phyloP scores from a whole-genome alignment of 2,113 vertebrate genomes.

The Megaceryle torquata region DNA sequence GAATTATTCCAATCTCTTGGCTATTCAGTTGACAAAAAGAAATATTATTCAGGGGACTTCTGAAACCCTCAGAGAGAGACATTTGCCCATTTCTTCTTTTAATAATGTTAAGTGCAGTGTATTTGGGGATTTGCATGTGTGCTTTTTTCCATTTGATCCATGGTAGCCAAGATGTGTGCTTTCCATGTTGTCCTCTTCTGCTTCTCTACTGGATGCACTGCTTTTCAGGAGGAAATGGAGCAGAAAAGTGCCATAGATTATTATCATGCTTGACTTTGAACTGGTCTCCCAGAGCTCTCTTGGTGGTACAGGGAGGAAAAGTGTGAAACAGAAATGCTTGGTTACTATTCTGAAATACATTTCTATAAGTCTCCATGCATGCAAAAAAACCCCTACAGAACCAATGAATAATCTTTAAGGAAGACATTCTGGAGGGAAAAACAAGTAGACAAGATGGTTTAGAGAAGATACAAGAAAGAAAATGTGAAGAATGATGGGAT shows the following conservation, averaged over 20 bases:
- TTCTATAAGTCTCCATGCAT: neutral
- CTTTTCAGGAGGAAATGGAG: neutral
- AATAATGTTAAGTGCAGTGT: neutral
- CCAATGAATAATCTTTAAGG: neutral
- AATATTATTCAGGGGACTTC: neutral
- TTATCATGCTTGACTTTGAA: neutral
- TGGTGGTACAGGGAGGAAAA: neutral
- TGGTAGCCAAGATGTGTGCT: fast-evolving
- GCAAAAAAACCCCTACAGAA: neutral
- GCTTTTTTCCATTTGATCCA: neutral
- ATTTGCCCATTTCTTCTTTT: neutral
- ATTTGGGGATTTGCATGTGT: neutral
- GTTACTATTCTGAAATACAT: neutral
- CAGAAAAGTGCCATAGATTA: neutral
- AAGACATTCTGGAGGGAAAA: neutral
- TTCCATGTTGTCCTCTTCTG: neutral
- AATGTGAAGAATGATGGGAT: neutral
- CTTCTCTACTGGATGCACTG: neutral
- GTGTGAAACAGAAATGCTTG: neutral
- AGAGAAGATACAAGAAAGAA: neutral
- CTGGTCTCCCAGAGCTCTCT: neutral
- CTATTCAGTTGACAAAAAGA: neutral
- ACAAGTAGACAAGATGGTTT: neutral
- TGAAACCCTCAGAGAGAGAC: neutral
- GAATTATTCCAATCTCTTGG: neutral